Evolutionary conservation across 2,113 vertebrate genomes (phyloP), one percentile per base, ranked within the genome.

Genomic region (Globicephala melas): DNA sequence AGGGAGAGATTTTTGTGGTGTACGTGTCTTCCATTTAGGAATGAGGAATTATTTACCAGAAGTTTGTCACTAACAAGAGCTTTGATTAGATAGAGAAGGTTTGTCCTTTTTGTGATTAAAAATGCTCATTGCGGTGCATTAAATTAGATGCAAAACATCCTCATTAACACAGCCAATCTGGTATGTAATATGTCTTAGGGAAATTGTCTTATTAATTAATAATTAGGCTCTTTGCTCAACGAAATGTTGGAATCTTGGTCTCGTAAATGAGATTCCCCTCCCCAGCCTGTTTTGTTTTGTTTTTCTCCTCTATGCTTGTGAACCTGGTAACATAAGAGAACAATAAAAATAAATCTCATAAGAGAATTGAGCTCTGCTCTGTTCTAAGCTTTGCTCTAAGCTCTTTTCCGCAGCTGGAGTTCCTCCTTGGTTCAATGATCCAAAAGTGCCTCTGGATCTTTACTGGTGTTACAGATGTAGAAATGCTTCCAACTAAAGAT

Each of bases 191-290:
- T 85, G 97, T 98, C 98, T 98, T 96, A 97, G 95, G 98, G n/a
- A 98, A 96, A 98, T 98, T 92, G 92, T 84, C 98, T 98, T 98
- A 98, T 98, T 98, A 98, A 98, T 98, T 98, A 98, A 98, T 98
- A 98, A 98, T 98, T 97, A 98, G 95, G 86, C 67, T 95, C 95
- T 97, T 97, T 97, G 95, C 94, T 96, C 92, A 97, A 95, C 23
- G 89, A 81, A 97, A 80, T 92, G 73, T 71, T 90, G 79, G 91
- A 93, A 76, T 89, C 80, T 77, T 97, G 63, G 31, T 92, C 95
- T 94, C 85, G 97, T 47, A 74, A 97, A 98, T 53, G 85, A 97
- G 70, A 31, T 91, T 62, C 73, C 97, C 76, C 89, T 96, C 26
- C 67, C 8, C 28, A 73, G 81, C 13, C 3, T 12, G 23, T 53